Evolutionary conservation across 2,113 vertebrate species (phyloP).

Genomic region (Mirza zaza): DNA sequence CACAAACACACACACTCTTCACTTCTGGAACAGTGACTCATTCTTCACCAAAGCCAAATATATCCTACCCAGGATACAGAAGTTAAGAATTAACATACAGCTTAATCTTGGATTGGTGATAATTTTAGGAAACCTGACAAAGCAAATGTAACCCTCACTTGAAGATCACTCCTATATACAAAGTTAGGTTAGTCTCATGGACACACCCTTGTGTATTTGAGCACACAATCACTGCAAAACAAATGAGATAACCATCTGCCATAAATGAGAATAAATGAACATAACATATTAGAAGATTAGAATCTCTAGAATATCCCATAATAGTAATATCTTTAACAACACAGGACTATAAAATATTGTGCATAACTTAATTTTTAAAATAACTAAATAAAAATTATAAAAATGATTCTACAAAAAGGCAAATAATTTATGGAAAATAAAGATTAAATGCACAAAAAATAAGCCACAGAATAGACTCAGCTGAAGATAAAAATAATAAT

Average conservation of each 20-base stretch:
- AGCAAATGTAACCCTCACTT: constrained; percentile 32
- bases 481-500: not conserved
- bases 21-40: not conserved
- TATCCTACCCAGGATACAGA: not conserved
- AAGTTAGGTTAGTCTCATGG: not conserved
- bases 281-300: not conserved
- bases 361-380: not conserved
- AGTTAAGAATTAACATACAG: constrained; percentile 55
- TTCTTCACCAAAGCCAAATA: constrained; percentile 5
- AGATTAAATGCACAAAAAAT: not conserved
- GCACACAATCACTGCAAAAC: not conserved
- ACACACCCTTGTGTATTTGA: not conserved
- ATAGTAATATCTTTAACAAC: not conserved
- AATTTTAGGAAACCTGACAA: constrained; percentile 7
- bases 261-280: not conserved
- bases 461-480: not conserved
- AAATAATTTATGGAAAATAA: not conserved
- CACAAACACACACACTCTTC: not conserved
- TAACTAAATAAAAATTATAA: not conserved
- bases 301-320: not conserved
- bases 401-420: not conserved
- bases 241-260: not conserved
- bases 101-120: not conserved
- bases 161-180: not conserved
- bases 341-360: not conserved